Evolutionary conservation across 2,797 vertebrate genomes (phyloP).

Genomic region (Parotocinclus haroldoi): DNA sequence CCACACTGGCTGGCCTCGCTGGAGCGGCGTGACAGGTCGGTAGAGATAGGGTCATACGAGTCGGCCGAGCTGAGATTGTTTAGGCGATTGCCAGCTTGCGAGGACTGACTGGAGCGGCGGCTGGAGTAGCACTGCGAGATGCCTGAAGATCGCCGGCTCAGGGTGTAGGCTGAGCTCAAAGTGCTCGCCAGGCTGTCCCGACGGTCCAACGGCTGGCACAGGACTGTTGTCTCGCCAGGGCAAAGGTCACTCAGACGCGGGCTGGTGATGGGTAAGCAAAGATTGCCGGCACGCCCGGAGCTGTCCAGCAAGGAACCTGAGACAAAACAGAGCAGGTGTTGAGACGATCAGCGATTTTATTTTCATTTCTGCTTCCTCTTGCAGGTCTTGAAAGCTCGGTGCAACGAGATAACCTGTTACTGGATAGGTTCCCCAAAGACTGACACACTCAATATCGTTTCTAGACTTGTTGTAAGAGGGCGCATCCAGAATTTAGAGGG

Average conservation of each 20-base stretch:
- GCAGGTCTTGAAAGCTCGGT: no score
- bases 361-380: no score
- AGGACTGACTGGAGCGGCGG: conserved; percentile 86
- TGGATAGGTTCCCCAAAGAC: no score
- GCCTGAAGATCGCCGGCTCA: conserved; percentile 86
- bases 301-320: conserved; percentile 78
- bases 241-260: conserved; percentile 72
- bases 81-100: conserved; percentile 61
- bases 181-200: conserved; percentile 86
- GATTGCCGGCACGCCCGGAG: conserved; percentile 58
- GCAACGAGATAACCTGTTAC: no score
- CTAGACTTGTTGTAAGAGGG: no score
- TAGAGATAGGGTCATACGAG: conserved; percentile 92
- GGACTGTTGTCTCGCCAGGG: conserved; percentile 67
- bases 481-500: no score
- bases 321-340: neutral
- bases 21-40: conserved; percentile 85
- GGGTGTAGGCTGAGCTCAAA: conserved; percentile 81
- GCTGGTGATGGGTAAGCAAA: conserved; percentile 67
- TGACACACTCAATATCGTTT: no score
- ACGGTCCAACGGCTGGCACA: conserved; percentile 77
- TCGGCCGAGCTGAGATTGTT: conserved; percentile 83
- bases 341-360: no score
- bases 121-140: conserved; percentile 88
- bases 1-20: conserved; percentile 85